Base-by-base conservation (phyloP, 2,888 invertebrate species). In the Bombylius discolor region DNA sequence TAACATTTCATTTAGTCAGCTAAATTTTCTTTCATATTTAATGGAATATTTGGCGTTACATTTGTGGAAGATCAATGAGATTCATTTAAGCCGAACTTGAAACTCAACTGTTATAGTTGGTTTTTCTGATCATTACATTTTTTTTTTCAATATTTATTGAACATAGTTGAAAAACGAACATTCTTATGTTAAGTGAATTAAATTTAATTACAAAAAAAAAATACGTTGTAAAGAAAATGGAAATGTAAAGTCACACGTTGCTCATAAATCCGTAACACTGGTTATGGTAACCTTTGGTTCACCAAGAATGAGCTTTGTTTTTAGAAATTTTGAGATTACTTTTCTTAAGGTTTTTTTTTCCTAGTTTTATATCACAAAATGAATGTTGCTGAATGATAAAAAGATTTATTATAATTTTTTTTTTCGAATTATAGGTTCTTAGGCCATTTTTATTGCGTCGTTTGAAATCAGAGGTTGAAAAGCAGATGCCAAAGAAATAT, bases 401-500 rank as follows among this genome's bases (percentile, higher is more conserved):
- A 23, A 23, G 3, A 23, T 23, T 23, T 23, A 23, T 23, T 23
- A 23, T 23, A 23, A 23, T 23, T 23, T 23, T 23, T 23, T 23
- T 23, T 23, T 23, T 23, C 23, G 23, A 23, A 23, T 71, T 75
- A 8, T 64, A 87, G 86, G 90, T 95, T 62, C 79, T 97, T 68
- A 82, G 96, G 54, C 96, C 97, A 58, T 97, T 97, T 78, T 80
- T 97, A 67, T 77, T 97, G 67, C 81, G 97, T 59, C 83, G 97
- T 62, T 79, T 97, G 65, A 97, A 97, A 76, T 82, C 81, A 55
- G 95, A 97, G 78, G 97, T 97, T 58, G 97, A 97, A 76, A 94
- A 95, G 68, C 96, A 98, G 78, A 84, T 98, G 83, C 97, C 97
- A 58, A 87, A 87, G 72, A 98, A 98, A 76, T 93, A 89, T 75